Evolutionary conservation across 2,888 invertebrate genomes (phyloP).

Genomic region (Drosophila buzzatii): DNA sequence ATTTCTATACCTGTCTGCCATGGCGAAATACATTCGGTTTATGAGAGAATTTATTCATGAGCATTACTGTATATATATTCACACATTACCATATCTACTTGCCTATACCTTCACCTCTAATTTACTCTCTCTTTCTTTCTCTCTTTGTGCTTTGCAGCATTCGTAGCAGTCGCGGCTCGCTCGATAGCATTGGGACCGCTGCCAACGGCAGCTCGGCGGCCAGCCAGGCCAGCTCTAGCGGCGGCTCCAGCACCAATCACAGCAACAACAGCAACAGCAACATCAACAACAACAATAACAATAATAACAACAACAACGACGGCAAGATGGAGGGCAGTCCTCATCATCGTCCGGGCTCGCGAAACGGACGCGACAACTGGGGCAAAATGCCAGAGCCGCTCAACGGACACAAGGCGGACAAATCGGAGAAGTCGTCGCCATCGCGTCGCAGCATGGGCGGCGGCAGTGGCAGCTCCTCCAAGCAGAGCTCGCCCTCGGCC

Average conservation of each 20-base stretch:
- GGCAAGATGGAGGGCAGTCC: constrained; percentile 70
- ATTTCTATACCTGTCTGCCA: not conserved
- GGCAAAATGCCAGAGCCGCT: constrained; percentile 84
- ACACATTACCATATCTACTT: not conserved
- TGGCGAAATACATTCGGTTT: not conserved
- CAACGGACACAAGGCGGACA: constrained; percentile 83
- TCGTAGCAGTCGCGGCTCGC: constrained; percentile 85
- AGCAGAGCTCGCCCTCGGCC: constrained; percentile 80
- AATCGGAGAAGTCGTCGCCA: constrained; percentile 85
- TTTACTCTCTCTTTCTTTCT: not conserved
- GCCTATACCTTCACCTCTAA: not conserved
- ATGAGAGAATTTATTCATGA: not conserved
- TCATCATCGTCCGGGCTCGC: constrained; percentile 78
- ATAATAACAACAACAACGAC: constrained; percentile 52
- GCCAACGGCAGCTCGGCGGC: constrained; percentile 83
- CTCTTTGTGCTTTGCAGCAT: constrained; percentile 71
- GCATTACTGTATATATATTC: not conserved
- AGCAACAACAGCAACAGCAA: constrained; percentile 45
- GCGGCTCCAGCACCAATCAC: constrained; percentile 53
- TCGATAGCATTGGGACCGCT: constrained; percentile 84
- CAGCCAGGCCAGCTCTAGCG: constrained; percentile 82
- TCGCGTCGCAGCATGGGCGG: constrained; percentile 83
- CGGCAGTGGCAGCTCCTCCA: constrained; percentile 80
- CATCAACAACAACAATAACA: constrained; percentile 38
- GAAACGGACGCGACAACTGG: constrained; percentile 84